Base-by-base conservation (phyloP, 2,888 invertebrate species). In the Lithosia quadra region DNA sequence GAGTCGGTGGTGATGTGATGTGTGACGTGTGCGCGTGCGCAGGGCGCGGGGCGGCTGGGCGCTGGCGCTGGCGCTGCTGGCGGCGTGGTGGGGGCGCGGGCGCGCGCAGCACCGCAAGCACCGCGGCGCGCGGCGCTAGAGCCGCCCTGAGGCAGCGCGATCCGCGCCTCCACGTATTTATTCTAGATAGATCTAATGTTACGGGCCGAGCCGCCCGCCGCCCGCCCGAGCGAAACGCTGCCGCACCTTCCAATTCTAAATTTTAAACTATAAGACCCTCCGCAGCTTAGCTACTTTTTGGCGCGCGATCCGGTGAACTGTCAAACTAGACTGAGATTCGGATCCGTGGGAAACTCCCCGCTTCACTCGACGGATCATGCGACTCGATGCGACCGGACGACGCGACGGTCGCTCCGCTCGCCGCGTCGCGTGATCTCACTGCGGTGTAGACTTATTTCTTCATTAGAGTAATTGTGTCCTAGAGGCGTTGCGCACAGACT, bases 121-220 rank as follows among this genome's bases (percentile, higher is more conserved):
- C 88, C 95, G 95, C 92, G 95, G 95, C 92, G 95, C 94, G 90
- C 94, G 95, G 94, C 94, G 90, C 90, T 94, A 92, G 94, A 95
- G 88, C 95, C 95, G 86, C 95, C 94, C 91, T 94, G 94, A 94
- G 88, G 89, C 79, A 8, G 71, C 84, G 75, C n/a, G n/a, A n/a
- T n/a, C n/a, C n/a, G n/a, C 58, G 18, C 63, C 59, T 60, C 73
- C 56, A 61, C 78, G 71, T 92, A 93, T 92, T 93, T 92, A 93
- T 92, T 92, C 90, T 94, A 94, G 94, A 94, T 94, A 94, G 94
- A 92, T 86, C 90, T 94, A 94, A 94, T 92, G 90, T 93, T 93
- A 92, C 86, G 88, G 89, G 81, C 80, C 72, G 75, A 63, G 62
- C 67, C 62, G 64, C 70, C 63, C 71, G 78, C 79, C 74, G 71